A percentile compares a stretch with the other conserved stretches of the same genome.
phyloP scores from a whole-genome alignment of 2,888 invertebrate genomes.

The Mechanitis messenoides region DNA sequence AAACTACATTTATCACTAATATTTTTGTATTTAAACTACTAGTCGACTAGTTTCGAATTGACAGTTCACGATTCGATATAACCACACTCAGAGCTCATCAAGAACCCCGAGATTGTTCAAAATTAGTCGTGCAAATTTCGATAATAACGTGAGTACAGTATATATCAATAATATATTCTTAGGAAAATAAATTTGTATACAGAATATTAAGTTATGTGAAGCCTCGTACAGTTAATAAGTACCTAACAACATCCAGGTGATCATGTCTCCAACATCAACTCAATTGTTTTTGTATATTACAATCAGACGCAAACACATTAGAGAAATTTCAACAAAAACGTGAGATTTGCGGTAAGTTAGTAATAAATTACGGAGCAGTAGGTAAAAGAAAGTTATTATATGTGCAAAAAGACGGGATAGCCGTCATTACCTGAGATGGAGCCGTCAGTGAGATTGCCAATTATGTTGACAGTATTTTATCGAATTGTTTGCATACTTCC shows the following conservation, averaged over 20 bases:
- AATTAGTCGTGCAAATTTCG: too few relatives aligned
- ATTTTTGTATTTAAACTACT: too few relatives aligned
- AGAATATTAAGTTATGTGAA: too few relatives aligned
- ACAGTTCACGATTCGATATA: too few relatives aligned
- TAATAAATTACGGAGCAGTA: slow-evolving; percentile 40
- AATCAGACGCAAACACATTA: slow-evolving; percentile 26
- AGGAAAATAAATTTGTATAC: too few relatives aligned
- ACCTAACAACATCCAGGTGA: neutral
- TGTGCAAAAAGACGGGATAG: slow-evolving; percentile 44
- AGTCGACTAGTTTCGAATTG: too few relatives aligned
- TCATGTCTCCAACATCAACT: slow-evolving; percentile 13
- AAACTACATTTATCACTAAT: too few relatives aligned
- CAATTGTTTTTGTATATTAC: slow-evolving; percentile 26
- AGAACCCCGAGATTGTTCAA: too few relatives aligned
- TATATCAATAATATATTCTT: neutral
- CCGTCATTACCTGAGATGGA: slow-evolving; percentile 48
- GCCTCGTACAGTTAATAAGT: too few relatives aligned
- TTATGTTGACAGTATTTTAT: slow-evolving; percentile 33
- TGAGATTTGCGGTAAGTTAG: slow-evolving; percentile 39
- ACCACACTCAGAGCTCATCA: too few relatives aligned
- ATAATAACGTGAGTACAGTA: neutral
- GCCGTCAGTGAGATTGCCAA: slow-evolving; percentile 43
- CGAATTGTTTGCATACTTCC: slow-evolving; percentile 30
- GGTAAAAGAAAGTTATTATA: slow-evolving; percentile 42
- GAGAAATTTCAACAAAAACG: slow-evolving; percentile 41